Base-by-base conservation (phyloP, 2,113 vertebrate species). In the Anser brachyrhynchus region DNA sequence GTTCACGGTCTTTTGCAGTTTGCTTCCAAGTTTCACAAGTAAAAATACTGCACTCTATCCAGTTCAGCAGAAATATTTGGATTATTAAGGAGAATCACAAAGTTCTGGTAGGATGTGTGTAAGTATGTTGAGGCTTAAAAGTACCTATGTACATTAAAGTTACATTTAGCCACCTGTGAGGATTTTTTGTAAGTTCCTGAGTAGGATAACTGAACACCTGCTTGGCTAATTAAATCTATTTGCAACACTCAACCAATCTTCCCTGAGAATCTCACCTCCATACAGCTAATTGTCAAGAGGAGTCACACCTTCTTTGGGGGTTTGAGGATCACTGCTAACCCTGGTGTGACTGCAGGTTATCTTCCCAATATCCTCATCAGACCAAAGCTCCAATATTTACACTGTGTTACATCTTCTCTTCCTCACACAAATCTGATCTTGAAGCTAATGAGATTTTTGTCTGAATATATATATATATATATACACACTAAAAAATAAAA, bases 291-390 rank as follows among this genome's bases (percentile, higher is more conserved):
- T 78, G 16, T 22, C 57, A 65, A 59, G 26, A 71, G 25, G 4
- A 57, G 49, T 26, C 57, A 82, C 29, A 17, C 25, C 54, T 7
- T 11, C 25, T 39, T 51, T 4, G 6, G 2, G 4, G 5, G 4
- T 11, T 13, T 62, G 16, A 74, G 35, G 41, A 19, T 87, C 51
- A 74, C 37, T 55, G 25, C 17, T 3, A 72, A n/a, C 25, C 31
- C 58, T 22, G 25, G 20, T 12, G 39, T 29, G 35, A 51, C 35
- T 39, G 5, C 62, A 75, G 7, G 12, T 22, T 35, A 6, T 4
- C 11, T 4, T 74, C 58, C 72, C 29, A 0, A 0, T 15, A 23
- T 51, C 69, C 52, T 55, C 33, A 64, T 13, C 2, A 0, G 25
- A 65, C 14, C 55, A 54, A 18, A 76, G 39, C 22, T 72, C 64